Base-by-base conservation (phyloP, 2,888 invertebrate genomes). In the Oxyscelio sp. region DNA sequence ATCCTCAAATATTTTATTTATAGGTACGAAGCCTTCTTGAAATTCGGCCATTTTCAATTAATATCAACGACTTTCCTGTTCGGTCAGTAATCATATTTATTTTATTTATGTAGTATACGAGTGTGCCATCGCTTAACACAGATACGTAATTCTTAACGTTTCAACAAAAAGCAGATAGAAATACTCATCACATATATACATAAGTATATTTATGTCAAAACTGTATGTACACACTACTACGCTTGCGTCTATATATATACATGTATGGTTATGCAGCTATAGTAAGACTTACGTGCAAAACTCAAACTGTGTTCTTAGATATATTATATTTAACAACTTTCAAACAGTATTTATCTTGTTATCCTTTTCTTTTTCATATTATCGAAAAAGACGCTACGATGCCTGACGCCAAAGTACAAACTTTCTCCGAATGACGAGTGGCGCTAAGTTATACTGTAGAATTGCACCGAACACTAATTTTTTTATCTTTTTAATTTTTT, bases 31-130 rank as follows among this genome's bases (percentile, higher is more conserved):
- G 40, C n/a, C 11, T 66, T 56, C 59, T 68, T 38, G 52, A 73
- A 78, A 65, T 78, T 73, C 83, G 73, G 73, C 73, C 83, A 83
- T 83, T 83, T 78, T 66, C 43, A 58, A 59, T 58, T 65, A 66
- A 43, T 56, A 65, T 45, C 22, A 40, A 54, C 34, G 19, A 54
- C 43, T 54, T 38, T 71, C 50, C 75, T 65, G 66, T 63, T n/a
- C 48, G 17, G 34, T 43, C 63, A 73, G 71, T 70, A 63, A 74
- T 82, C 50, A 65, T 61, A 65, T 71, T 71, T 63, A 70, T 63
- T 79, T 70, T 63, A 63, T 79, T 70, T 71, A 70, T 78, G 58
- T 68, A 27, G 19, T 50, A 54, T 3, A 22, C 54, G 45, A 34
- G 19, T 50, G 43, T 61, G 21, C 27, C 65, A 58, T 80, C 66